Base-by-base conservation (phyloP, 2,113 vertebrate species). In the Saimiri boliviensis region DNA sequence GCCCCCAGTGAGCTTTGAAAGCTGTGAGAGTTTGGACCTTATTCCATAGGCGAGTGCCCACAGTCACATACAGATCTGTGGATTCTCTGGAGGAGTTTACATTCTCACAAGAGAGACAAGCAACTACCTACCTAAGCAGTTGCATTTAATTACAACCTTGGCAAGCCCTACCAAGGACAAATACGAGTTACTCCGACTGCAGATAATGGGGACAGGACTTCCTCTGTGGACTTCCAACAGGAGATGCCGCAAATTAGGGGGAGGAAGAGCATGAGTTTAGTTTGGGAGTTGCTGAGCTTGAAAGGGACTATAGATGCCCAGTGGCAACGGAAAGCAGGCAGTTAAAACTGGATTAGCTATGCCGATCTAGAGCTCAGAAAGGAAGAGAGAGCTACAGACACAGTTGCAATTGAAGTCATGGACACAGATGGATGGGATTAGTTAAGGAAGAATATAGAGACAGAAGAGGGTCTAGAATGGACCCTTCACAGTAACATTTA, bases 21-120 rank as follows among this genome's bases (percentile, higher is more conserved):
- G 47, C 52, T 9, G 2, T 2, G 6, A 5, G 77, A 20, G 6
- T 7, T 10, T 11, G 30, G 76, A 49, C 11, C 47, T 54, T 30
- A 1, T 12, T 45, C 56, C 47, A 14, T 4, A 6, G 17, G 52
- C 16, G 42, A 60, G 27, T 0, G 8, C 9, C 5, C 23, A 11
- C 3, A 35, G 10, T 25, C 42, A 40, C 58, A 42, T 1, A 16
- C 11, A 10, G 40, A 20, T 42, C 27, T 47, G 0, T 9, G n/a
- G 42, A 5, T 25, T 6, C 14, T 25, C 21, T 45, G 40, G 0
- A 54, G 68, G 4, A 37, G 37, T 30, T 58, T 10, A 13, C 47
- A 0, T 4, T 9, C 42, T 30, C 13, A 14, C 0, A 35, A 40
- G 25, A 27, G 23, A 56, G 21, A 9, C 0, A 12, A n/a, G 77